These are phyloP conservation scores for Thelaira solivaga DNA, from an alignment of 2,888 invertebrate genomes.

Conservation along the genomic window DNA sequence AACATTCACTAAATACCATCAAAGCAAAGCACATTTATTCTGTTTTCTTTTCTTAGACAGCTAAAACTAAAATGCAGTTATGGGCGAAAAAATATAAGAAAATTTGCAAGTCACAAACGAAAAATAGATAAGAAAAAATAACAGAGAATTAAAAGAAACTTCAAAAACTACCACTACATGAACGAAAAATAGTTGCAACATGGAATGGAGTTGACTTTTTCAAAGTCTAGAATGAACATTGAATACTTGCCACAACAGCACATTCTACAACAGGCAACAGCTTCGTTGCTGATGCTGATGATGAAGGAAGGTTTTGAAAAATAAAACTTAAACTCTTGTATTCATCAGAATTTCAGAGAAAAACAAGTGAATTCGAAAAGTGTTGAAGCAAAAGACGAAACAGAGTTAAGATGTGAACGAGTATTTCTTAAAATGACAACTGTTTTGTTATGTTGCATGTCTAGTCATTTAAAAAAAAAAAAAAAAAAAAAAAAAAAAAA, in stretches of 20 bases:
- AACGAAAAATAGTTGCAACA: conserved; percentile 38
- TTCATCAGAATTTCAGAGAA: too few relatives aligned
- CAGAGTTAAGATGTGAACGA: neutral
- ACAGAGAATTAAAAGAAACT: neutral
- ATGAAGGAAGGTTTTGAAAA: conserved; percentile 51
- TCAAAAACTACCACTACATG: neutral
- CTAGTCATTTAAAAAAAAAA: too few relatives aligned
- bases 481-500: too few relatives aligned
- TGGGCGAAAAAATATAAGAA: conserved; percentile 8
- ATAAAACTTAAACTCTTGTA: conserved; percentile 21
- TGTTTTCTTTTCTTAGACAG: neutral
- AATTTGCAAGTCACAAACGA: conserved; percentile 21
- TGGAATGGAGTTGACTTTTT: conserved; percentile 26
- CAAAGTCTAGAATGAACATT: conserved; percentile 18
- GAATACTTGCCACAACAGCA: neutral
- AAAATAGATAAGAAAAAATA: neutral
- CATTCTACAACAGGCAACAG: neutral
- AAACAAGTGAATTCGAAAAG: too few relatives aligned
- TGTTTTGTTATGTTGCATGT: conserved; percentile 72
- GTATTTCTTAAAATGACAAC: conserved; percentile 69
- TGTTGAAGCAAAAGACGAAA: neutral
- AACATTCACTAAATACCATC: neutral
- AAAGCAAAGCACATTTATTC: conserved; percentile 1
- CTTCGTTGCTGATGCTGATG: conserved; percentile 11
- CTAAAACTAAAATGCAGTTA: conserved; percentile 10